Percentiles rank a stretch among this genome's conserved stretches.
phyloP scores from a whole-genome alignment of 2,888 invertebrate species.

The Drosophila vallismaia region DNA sequence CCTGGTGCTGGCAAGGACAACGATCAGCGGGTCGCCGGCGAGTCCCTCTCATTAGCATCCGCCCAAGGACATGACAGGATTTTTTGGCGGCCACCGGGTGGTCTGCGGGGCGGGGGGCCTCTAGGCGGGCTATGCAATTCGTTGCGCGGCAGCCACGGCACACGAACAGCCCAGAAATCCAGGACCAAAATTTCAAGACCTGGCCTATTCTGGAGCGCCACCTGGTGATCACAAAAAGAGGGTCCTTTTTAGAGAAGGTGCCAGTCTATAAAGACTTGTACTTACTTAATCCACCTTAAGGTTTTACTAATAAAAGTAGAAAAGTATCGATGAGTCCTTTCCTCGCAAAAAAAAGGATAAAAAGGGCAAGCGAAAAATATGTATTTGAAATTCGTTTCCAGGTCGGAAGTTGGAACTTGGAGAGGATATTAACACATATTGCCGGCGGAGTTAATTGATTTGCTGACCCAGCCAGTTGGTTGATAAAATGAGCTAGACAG shows the following conservation, averaged over 20 bases:
- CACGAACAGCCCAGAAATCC: conserved; percentile 17
- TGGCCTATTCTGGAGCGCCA: not conserved
- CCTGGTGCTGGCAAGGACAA: conserved; percentile 49
- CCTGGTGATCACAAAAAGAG: not conserved
- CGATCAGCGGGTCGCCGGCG: conserved; percentile 55
- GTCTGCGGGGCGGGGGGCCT: conserved; percentile 14
- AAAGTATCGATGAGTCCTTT: no score
- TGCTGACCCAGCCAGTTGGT: conserved; percentile 59
- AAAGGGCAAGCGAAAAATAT: not conserved
- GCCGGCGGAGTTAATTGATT: conserved; percentile 80
- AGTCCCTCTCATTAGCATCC: conserved; percentile 58
- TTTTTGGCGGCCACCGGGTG: conserved; percentile 20
- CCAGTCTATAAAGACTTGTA: no score
- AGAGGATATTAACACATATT: conserved; percentile 82
- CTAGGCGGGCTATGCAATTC: conserved; percentile 25
- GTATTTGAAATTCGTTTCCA: conserved; percentile 28
- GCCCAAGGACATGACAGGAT: conserved; percentile 33
- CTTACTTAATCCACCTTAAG: no score
- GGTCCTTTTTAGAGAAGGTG: no score
- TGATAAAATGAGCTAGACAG: conserved; percentile 1
- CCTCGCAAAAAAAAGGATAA: no score
- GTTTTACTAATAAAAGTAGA: no score
- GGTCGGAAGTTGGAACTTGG: conserved; percentile 59
- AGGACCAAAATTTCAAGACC: no score
- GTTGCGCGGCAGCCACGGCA: conserved; percentile 41